These are phyloP conservation scores for Betta splendens DNA, from an alignment of 2,797 vertebrate genomes.

Conservation along the genomic window DNA sequence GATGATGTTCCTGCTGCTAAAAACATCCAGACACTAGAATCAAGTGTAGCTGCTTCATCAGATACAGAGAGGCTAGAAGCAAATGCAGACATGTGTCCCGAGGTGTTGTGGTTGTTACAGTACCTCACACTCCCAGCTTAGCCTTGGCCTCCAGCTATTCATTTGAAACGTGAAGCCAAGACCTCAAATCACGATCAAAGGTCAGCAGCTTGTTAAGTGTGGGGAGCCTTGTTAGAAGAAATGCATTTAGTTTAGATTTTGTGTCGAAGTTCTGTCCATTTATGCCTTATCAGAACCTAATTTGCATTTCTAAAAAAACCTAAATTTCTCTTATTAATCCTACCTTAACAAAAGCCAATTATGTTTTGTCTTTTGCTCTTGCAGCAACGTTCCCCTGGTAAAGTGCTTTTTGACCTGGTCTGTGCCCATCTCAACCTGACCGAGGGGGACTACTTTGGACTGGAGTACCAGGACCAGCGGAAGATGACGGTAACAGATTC, in stretches of 20 bases:
- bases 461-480: conserved; percentile 91
- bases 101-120: conserved; percentile 2
- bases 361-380: conserved; percentile 20
- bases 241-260: not conserved
- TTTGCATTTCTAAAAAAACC: not conserved
- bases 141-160: conserved; percentile 32
- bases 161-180: conserved; percentile 23
- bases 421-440: conserved; percentile 90
- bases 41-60: conserved; percentile 7
- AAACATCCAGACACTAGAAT: not conserved
- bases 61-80: not conserved
- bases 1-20: not conserved
- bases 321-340: not conserved
- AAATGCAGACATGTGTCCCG: not conserved
- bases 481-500: conserved; percentile 84
- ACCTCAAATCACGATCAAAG: conserved; percentile 27
- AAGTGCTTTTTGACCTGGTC: conserved; percentile 88
- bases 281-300: not conserved
- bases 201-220: conserved; percentile 25
- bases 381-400: conserved; percentile 90
- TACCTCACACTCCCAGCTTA: conserved; percentile 31
- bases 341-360: not conserved
- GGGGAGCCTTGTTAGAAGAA: conserved; percentile 15
- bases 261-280: not conserved
- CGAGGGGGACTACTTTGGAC: conserved; percentile 94